Conservation (phyloP, 2,888 invertebrate genomes). For the Lasiommata megera region DNA sequence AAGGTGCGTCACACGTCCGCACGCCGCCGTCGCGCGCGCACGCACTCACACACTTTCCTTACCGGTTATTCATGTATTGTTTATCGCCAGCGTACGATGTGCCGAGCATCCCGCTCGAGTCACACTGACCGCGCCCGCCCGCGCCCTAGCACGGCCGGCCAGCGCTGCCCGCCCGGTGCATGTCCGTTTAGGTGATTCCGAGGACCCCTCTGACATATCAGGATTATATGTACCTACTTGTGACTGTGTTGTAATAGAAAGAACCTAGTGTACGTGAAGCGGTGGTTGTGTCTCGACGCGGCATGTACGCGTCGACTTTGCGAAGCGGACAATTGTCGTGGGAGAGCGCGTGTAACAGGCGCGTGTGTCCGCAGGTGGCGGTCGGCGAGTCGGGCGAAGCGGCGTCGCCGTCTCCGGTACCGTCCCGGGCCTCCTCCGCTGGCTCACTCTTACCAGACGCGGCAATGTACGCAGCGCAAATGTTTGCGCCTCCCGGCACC, state of each 20-base stretch:
- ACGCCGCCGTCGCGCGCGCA: constrained; percentile 79
- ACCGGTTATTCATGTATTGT: constrained; percentile 80
- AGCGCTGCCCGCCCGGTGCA: constrained; percentile 82
- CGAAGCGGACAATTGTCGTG: constrained; percentile 81
- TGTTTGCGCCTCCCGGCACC: constrained; percentile 85
- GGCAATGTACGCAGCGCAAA: constrained; percentile 85
- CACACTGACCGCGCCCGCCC: constrained; percentile 80
- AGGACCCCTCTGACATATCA: constrained; percentile 46
- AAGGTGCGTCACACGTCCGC: constrained; percentile 83
- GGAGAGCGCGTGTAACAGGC: constrained; percentile 85
- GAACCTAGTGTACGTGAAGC: constrained; percentile 72
- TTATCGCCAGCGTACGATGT: constrained; percentile 81
- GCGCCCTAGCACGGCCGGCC: constrained; percentile 82
- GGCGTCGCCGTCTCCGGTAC: constrained; percentile 83
- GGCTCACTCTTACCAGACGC: constrained; percentile 83
- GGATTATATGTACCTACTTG: constrained; percentile 47
- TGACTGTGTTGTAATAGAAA: constrained; percentile 62
- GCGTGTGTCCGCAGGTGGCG: constrained; percentile 83
- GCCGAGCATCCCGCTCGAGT: constrained; percentile 80
- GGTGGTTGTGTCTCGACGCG: constrained; percentile 76
- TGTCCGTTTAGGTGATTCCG: constrained; percentile 76
- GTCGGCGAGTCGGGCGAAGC: constrained; percentile 82
- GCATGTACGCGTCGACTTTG: constrained; percentile 83
- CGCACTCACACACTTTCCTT: constrained; percentile 75
- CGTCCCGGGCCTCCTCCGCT: constrained; percentile 81